Evolutionary conservation across 2,113 vertebrate species (phyloP).

Genomic region (Ophiodon elongatus): DNA sequence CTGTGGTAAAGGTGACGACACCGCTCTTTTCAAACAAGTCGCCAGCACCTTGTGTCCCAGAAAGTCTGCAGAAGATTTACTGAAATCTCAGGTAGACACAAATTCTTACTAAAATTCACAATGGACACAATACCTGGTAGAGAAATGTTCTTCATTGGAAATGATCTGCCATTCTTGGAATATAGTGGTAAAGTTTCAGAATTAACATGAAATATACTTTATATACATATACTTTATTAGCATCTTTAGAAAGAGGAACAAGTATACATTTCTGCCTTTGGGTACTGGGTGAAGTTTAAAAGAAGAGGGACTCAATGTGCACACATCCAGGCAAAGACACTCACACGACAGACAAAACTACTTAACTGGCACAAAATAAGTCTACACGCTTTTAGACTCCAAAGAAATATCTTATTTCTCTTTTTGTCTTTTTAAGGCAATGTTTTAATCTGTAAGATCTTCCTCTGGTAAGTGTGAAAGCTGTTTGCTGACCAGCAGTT

Average conservation of each 20-base stretch:
- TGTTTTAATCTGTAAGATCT: neutral
- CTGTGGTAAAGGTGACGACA: conserved; percentile 86
- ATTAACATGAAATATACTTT: neutral
- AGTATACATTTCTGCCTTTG: neutral
- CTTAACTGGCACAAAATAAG: neutral
- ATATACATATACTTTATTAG: neutral
- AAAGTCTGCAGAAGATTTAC: conserved; percentile 52
- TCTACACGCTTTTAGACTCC: neutral
- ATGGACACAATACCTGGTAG: neutral
- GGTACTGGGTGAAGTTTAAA: neutral
- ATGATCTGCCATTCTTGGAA: neutral
- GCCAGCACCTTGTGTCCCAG: conserved; percentile 67
- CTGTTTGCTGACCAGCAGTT: too few relatives aligned
- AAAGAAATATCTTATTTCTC: neutral
- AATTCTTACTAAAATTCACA: neutral
- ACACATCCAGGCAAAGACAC: neutral
- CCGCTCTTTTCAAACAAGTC: conserved; percentile 48
- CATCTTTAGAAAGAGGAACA: neutral
- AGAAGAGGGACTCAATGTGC: neutral
- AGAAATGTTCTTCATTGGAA: neutral
- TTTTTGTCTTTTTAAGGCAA: neutral
- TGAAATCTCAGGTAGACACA: conserved; percentile 57
- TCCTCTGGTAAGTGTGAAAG: neutral
- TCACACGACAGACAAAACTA: neutral
- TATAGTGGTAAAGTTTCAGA: neutral